These are phyloP conservation scores for Heliconius hermathena DNA, from an alignment of 1,140 invertebrate species.

Conservation along the genomic window DNA sequence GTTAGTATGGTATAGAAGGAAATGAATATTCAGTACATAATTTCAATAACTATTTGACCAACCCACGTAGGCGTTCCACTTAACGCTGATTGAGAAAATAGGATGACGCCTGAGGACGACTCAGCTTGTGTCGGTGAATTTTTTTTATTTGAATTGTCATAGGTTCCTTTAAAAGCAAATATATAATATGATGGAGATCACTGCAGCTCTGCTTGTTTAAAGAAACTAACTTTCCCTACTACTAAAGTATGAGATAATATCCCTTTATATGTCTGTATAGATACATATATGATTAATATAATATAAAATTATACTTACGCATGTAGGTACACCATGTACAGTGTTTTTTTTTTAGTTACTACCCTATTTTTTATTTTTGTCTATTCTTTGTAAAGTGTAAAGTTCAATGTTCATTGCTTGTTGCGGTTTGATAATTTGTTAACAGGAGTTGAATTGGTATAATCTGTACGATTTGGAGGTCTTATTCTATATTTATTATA, in stretches of 20 bases:
- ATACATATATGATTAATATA: too few relatives aligned
- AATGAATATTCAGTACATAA: too few relatives aligned
- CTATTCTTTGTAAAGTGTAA: too few relatives aligned
- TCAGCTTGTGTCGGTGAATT: background rate
- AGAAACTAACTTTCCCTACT: background rate
- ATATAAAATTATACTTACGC: too few relatives aligned
- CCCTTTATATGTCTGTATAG: background rate
- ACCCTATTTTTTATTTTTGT: too few relatives aligned
- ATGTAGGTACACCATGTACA: too few relatives aligned
- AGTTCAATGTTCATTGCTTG: too few relatives aligned
- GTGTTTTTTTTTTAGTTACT: too few relatives aligned
- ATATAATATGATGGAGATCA: background rate
- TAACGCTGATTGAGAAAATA: background rate
- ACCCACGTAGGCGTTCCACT: background rate
- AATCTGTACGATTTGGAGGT: too few relatives aligned
- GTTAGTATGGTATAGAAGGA: too few relatives aligned
- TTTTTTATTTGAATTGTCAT: background rate
- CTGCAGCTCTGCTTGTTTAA: background rate
- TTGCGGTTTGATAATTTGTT: too few relatives aligned
- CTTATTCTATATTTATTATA: background rate
- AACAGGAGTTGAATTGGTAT: too few relatives aligned
- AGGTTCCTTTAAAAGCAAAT: background rate
- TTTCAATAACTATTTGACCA: background rate
- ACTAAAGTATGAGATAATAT: background rate
- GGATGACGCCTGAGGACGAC: background rate